Evolutionary conservation across 2,113 vertebrate species (phyloP), one percentile per base, ranked within the genome.

Genomic region (Indri indri): DNA sequence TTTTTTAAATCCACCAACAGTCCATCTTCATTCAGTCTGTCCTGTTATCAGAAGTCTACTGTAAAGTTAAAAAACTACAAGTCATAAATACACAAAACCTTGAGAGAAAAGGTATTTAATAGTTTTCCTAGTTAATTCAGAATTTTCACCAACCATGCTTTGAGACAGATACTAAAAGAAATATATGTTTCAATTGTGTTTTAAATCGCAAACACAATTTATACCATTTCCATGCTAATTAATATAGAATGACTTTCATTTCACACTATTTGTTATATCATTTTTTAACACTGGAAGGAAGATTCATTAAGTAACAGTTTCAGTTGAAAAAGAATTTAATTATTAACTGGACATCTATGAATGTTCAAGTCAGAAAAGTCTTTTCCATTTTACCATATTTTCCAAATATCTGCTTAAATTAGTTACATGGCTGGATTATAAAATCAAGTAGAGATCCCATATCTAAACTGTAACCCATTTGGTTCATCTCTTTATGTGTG

Each of bases 81-180:
- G 52, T 79, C n/a, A 54, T 65, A 71, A 81, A 30, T 37, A 66
- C 8, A 40, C 2, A 42, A 74, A 34, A 91, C 5, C 22, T 90
- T 83, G 34, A 70, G 47, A 70, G 11, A 91, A 94, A 84, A 66
- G 65, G 7, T 59, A 54, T 54, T 18, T 54, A 54, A 54, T 54
- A 76, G 4, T 66, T 61, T 87, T 40, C 1, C 2, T 92, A 52
- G 11, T 88, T 70, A 88, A 54, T 85, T 92, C n/a, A 45, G 37
- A 8, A 57, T 88, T 74, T 94, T 87, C 27, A 83, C 16, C 22
- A 87, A 91, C 3, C 37, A 70, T 74, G 57, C 10, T 96, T 93
- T 79, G 57, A 68, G 86, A 34, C 5, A 80, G n/a, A 93, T 11
- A 77, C 34, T 70, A 89, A 74, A 93, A 95, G 7, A 96, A 86